These are phyloP conservation scores for Apostichopus leukothele DNA, from an alignment of 53 echinoderm and acorn worm species.

Conservation along the genomic window DNA sequence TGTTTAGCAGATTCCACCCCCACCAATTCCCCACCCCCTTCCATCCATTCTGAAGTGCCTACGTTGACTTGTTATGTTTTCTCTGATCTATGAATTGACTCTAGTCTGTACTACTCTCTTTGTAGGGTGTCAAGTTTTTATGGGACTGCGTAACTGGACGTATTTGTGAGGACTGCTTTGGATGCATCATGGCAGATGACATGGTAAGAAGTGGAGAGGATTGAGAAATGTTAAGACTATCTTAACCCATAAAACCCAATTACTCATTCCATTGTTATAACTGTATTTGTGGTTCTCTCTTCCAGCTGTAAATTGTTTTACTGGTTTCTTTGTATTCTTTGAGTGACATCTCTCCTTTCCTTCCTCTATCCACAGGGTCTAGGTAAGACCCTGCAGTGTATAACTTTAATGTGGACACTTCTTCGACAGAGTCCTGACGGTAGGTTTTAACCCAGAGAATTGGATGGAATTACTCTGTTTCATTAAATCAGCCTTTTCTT, in stretches of 20 bases:
- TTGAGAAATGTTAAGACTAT: too few species aligned
- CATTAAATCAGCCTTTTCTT: background rate
- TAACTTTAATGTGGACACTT: conserved; percentile 90
- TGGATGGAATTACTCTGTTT: background rate
- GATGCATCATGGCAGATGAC: conserved; percentile 99
- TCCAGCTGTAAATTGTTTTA: too few species aligned
- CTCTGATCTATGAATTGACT: background rate
- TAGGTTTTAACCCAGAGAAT: conserved; percentile 39
- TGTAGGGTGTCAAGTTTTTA: conserved; percentile 92
- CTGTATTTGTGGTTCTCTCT: too few species aligned
- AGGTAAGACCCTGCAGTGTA: conserved; percentile 96
- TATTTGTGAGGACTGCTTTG: conserved; percentile 72
- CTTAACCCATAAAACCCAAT: too few species aligned
- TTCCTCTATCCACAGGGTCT: conserved; percentile 66
- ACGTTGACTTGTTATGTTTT: too few species aligned
- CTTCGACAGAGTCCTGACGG: conserved; percentile 88
- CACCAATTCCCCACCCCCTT: too few species aligned
- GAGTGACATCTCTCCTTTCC: too few species aligned
- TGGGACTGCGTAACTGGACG: conserved; percentile 98
- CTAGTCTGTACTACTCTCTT: background rate
- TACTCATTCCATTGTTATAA: too few species aligned
- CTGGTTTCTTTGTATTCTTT: too few species aligned
- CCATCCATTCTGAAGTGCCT: too few species aligned
- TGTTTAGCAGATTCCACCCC: too few species aligned
- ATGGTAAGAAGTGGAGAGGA: conserved; percentile 65